Evolutionary conservation across 2,113 vertebrate genomes (phyloP).

Genomic region (Lipotes vexillifer): DNA sequence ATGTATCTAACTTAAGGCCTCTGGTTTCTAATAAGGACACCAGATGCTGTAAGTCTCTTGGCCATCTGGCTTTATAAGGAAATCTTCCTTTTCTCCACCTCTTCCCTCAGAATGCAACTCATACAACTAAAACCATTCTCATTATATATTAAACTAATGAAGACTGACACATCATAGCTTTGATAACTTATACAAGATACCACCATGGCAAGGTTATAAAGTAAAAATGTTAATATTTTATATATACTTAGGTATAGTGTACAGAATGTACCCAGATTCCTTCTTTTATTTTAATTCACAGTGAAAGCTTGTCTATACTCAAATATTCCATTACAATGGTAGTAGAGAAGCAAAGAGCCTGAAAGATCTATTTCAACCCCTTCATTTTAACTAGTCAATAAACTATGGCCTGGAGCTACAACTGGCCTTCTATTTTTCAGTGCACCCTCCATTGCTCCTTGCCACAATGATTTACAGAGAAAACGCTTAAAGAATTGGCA

Average conservation of each 20-base stretch:
- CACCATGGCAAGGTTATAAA: neutral
- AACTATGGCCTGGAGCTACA: neutral
- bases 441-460: neutral
- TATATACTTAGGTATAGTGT: neutral
- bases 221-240: neutral
- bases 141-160: neutral
- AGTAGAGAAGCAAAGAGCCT: neutral
- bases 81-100: neutral
- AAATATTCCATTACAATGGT: neutral
- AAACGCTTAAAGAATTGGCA: neutral
- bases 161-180: neutral
- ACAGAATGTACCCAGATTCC: neutral
- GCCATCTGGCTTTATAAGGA: slow-evolving; percentile 47
- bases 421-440: neutral
- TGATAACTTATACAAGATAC: neutral
- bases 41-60: slow-evolving; percentile 30
- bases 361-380: neutral
- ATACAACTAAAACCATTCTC: slow-evolving; percentile 49
- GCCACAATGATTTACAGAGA: neutral
- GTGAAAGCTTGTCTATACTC: neutral
- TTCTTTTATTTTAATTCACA: neutral
- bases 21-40: slow-evolving; percentile 43
- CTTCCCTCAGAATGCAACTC: slow-evolving; percentile 46
- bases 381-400: neutral
- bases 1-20: neutral